A percentile compares a stretch with the other conserved stretches of the same genome.
phyloP scores from a whole-genome alignment of 2,888 invertebrate genomes.

The Tiliacea citrago region DNA sequence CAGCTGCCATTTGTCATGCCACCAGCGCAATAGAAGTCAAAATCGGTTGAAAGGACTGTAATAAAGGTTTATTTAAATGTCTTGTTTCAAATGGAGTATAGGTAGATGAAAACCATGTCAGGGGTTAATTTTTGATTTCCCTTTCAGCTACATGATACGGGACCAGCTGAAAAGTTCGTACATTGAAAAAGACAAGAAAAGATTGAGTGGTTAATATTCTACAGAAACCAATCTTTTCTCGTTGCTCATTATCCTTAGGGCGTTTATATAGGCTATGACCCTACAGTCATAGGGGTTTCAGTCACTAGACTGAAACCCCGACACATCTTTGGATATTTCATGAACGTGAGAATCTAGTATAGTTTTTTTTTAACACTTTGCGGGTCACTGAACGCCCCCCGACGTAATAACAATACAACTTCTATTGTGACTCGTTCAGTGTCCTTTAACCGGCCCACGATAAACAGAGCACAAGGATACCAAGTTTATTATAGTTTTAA shows the following conservation, averaged over 20 bases:
- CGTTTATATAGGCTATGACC: neutral
- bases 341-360: neutral
- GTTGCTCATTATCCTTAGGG: neutral
- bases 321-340: neutral
- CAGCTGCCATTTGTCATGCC: too few relatives aligned
- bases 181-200: neutral
- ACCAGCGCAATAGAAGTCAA: too few relatives aligned
- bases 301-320: neutral
- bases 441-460: neutral
- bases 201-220: too few relatives aligned
- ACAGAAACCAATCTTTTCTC: too few relatives aligned
- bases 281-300: neutral
- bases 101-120: neutral
- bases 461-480: neutral
- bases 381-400: too few relatives aligned
- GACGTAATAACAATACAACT: too few relatives aligned
- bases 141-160: neutral
- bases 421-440: too few relatives aligned
- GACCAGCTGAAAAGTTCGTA: neutral
- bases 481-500: neutral
- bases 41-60: too few relatives aligned
- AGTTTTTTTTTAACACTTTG: neutral
- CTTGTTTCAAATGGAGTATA: too few relatives aligned
- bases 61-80: too few relatives aligned
- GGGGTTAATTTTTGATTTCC: neutral